Evolutionary conservation across 2,113 vertebrate genomes (phyloP), one percentile per base, ranked within the genome.

Genomic region (Rhizomys pruinosus): DNA sequence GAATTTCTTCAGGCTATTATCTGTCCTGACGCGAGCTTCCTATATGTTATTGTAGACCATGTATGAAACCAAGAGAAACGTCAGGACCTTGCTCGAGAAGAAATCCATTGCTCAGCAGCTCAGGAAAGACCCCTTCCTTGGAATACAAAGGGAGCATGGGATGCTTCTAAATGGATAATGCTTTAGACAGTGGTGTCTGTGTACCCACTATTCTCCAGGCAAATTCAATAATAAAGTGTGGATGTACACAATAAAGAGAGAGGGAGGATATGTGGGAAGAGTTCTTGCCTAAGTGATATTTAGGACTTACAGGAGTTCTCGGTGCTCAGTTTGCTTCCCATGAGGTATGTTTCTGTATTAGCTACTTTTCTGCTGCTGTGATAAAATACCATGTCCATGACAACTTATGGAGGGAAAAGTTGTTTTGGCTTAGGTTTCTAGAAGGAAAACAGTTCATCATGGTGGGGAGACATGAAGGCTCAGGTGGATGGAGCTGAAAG

Each of bases 321-420:
- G 66, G 84, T 97, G 95, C 92, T 98, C 95, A 97, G 87, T 94
- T 87, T 93, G 57, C 85, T 93, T 94, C 94, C 87, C 94, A 68
- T 37, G 42, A 76, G 47, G 47, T 64, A n/a, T 52, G 47, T 52
- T 52, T 52, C 47, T 52, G 47, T 52, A 52, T 52, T 52, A 6
- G 11, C 11, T 52, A 52, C 47, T 52, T 52, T 52, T 52, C 47
- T 52, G 47, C 11, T 52, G 47, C 47, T 52, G 47, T 52, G 25
- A 3, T 32, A 71, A 13, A 71, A 52, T 52, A 11, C 47, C 47
- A 52, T 52, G 47, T 7, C 47, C n/a, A n/a, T n/a, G n/a, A n/a
- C n/a, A n/a, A n/a, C 47, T 52, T 52, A 52, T 52, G 11, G 47
- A 52, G 6, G 47, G 47, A 52, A 11, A 52, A 52, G 47, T 52